Base-by-base conservation (phyloP, 1,140 invertebrate genomes). In the Megalonaias nervosa region DNA sequence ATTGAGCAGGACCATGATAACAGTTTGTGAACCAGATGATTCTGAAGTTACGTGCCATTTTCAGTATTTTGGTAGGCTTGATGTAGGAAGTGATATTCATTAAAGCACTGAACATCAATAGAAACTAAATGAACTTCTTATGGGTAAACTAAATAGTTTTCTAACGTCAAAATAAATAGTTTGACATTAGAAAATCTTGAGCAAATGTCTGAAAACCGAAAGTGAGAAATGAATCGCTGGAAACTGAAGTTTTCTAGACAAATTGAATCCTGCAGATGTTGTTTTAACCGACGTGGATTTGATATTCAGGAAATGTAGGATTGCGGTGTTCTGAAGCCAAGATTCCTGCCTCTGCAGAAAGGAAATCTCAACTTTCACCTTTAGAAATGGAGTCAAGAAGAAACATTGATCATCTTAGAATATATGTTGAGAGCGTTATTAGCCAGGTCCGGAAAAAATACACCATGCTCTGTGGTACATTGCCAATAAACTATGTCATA, bases 341-440 rank as follows among this genome's bases (percentile, higher is more conserved):
- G 19, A 80, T 82, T 12, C 78, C 81, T 23, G 66, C 65, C 21
- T 80, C 77, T 69, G 80, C 78, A 11, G 70, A 72, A 71, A 71
- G 83, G 31, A 77, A 79, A 69, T 16, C 19, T 56, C 81, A 83
- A 61, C 58, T 77, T 26, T 75, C 66, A n/a, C 21, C 74, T 21
- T 55, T 65, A 58, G 77, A 72, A 21, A 15, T 81, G 21, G 79
- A 81, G 55, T n/a, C 19, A 14, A 78, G 72, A 13, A 60, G 80
- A 58, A 78, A 79, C 31, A 57, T 81, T 58, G 75, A 75, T 62
- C 59, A 60, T 78, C 75, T 81, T 0, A 48, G 73, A n/a, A 78
- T 78, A 19, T 68, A 81, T 60, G 73, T 81, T 4, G 80, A 81
- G 38, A 48, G 80, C 38, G 80, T 79, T 1, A 79, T 81, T 67